Conservation (phyloP, 1,140 invertebrate species). For the Campoletis sonorensis region DNA sequence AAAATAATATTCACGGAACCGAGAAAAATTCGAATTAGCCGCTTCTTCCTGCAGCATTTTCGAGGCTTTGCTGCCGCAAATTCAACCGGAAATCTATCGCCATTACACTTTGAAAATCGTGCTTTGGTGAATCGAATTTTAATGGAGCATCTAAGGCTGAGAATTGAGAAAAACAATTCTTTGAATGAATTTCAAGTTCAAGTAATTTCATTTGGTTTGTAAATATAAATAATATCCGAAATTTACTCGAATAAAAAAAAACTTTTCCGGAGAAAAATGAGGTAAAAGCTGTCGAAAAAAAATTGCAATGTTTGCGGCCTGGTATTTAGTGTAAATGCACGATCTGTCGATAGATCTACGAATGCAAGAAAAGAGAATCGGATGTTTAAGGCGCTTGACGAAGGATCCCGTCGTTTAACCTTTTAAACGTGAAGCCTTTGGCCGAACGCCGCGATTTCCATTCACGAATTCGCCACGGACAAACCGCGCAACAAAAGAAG, state of each 20-base stretch:
- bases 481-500: constrained; percentile 28
- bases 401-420: constrained; percentile 65
- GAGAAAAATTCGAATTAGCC: constrained; percentile 62
- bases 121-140: no score
- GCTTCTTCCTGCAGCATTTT: constrained; percentile 6
- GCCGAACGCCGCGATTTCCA: constrained; percentile 71
- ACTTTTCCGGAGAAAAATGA: no score
- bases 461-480: constrained; percentile 72
- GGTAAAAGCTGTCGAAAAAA: no score
- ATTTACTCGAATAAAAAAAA: no score
- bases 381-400: constrained; percentile 42
- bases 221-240: no score
- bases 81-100: not conserved
- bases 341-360: not conserved
- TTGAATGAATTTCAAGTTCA: no score
- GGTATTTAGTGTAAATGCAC: not conserved
- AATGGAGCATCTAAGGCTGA: no score
- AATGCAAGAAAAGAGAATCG: constrained; percentile 16
- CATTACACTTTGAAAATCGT: not conserved
- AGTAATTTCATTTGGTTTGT: no score
- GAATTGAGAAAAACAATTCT: no score
- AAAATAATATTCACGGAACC: constrained; percentile 16
- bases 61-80: not conserved
- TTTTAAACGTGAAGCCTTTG: constrained; percentile 72
- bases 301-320: no score